These are phyloP conservation scores for Myotis planiceps DNA, from an alignment of 2,797 vertebrate genomes.

Conservation along the genomic window DNA sequence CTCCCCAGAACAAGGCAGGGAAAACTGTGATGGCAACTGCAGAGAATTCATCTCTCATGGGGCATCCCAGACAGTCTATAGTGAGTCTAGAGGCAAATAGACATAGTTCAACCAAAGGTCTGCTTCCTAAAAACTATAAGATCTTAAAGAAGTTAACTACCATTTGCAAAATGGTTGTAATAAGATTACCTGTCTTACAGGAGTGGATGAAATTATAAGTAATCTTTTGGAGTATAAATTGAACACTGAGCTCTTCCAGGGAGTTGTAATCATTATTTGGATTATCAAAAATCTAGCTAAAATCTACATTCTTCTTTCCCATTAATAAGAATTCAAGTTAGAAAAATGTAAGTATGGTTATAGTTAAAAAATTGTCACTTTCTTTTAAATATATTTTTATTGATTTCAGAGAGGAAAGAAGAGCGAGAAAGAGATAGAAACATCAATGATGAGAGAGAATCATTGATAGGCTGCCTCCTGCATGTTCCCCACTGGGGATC, in stretches of 20 bases:
- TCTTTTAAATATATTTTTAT: too few species aligned
- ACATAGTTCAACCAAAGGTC: not conserved
- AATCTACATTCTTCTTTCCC: not conserved
- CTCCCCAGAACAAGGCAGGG: not conserved
- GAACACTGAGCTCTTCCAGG: not conserved
- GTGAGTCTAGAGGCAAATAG: not conserved
- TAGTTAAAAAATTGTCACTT: not conserved
- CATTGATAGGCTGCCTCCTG: too few species aligned
- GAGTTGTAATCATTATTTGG: not conserved
- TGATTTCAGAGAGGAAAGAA: too few species aligned
- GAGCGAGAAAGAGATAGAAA: too few species aligned
- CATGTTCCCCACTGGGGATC: fast-evolving
- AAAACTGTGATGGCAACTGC: not conserved
- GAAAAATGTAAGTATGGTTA: not conserved
- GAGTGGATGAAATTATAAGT: not conserved
- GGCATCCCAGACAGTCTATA: not conserved
- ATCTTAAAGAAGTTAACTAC: not conserved
- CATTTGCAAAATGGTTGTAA: not conserved
- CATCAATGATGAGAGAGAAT: too few species aligned
- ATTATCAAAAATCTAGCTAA: not conserved
- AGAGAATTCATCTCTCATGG: not conserved
- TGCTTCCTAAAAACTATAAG: not conserved
- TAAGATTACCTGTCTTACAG: not conserved
- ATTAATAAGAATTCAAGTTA: not conserved
- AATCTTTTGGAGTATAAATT: not conserved